Evolutionary conservation across 2,113 vertebrate species (phyloP).

Genomic region (Chlorodrepanis virens): DNA sequence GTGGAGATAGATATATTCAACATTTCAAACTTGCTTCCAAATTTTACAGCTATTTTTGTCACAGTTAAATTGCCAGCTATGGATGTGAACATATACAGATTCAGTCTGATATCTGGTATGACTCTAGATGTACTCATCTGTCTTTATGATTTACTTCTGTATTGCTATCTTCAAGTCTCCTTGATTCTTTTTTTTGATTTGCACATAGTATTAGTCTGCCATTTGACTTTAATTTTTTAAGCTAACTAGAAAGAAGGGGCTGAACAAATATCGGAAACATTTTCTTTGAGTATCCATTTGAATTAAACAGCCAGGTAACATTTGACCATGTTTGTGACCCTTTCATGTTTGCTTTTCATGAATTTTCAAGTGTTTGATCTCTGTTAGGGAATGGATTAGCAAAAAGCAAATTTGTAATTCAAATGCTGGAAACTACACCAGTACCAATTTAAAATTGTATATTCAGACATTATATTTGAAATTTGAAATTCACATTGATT

Average conservation of each 20-base stretch:
- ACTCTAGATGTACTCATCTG: neutral
- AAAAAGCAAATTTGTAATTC: conserved; percentile 69
- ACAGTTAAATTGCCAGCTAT: neutral
- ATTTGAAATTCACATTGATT: conserved; percentile 62
- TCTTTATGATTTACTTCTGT: conserved; percentile 2
- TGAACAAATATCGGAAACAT: conserved; percentile 65
- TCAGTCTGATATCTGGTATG: neutral
- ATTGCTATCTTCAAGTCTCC: neutral
- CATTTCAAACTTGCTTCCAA: neutral
- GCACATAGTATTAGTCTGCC: conserved; percentile 50
- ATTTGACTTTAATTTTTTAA: conserved; percentile 70
- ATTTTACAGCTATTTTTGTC: neutral
- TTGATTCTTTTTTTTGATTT: conserved; percentile 42
- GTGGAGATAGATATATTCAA: neutral
- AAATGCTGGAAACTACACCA: conserved; percentile 49
- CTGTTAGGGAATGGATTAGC: conserved; percentile 63
- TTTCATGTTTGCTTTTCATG: conserved; percentile 66
- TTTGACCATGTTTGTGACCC: conserved; percentile 66
- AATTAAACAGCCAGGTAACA: conserved; percentile 61
- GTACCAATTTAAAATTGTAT: conserved; percentile 56
- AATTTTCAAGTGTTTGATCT: conserved; percentile 68
- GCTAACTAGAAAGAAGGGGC: conserved; percentile 42
- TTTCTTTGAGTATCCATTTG: conserved; percentile 66
- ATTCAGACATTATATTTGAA: conserved; percentile 57
- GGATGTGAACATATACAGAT: neutral